Base-by-base conservation (phyloP, 2,797 vertebrate genomes). In the Coilia nasus region DNA sequence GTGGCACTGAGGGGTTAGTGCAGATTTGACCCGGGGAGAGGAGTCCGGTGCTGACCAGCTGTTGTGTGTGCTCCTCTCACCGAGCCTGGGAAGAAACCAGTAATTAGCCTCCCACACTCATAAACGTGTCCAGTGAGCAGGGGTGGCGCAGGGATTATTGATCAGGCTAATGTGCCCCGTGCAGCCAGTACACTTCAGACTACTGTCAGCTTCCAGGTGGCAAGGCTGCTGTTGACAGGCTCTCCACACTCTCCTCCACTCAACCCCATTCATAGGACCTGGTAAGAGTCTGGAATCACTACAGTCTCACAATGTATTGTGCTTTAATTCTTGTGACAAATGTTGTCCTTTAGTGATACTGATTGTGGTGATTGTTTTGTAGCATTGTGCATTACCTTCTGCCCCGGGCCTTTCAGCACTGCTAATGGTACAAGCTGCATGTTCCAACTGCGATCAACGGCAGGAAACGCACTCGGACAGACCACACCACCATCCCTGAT, bases 21-120 rank as follows among this genome's bases (percentile, higher is more conserved):
- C 92, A 94, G 93, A 94, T 93, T 93, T 96, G 95, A 96, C 95
- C 95, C 92, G 87, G 62, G 90, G 91, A 94, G 85, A 90, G 91
- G 92, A 94, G 93, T 94, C 93, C 93, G 93, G 93, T 92, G 92
- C 93, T 95, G 95, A 94, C 94, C 95, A 95, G 95, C 94, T 96
- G 96, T 93, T 95, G 92, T 83, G 89, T 90, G 90, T 92, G 89
- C 91, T 94, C 93, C 92, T 92, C 93, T 93, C 91, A 91, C 90
- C 90, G 91, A 92, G 94, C 94, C 95, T 96, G 96, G 95, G 95
- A 96, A 96, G 94, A 93, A 90, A 89, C 87, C 92, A 90, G 94
- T 96, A 96, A 96, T 96, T 96, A 95, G 94, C 95, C 95, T 96
- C 95, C 94, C 95, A 95, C 95, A 96, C 94, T 94, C 93, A 95